phyloP scores from a whole-genome alignment of 1,140 invertebrate genomes.

The Aplysia californica region DNA sequence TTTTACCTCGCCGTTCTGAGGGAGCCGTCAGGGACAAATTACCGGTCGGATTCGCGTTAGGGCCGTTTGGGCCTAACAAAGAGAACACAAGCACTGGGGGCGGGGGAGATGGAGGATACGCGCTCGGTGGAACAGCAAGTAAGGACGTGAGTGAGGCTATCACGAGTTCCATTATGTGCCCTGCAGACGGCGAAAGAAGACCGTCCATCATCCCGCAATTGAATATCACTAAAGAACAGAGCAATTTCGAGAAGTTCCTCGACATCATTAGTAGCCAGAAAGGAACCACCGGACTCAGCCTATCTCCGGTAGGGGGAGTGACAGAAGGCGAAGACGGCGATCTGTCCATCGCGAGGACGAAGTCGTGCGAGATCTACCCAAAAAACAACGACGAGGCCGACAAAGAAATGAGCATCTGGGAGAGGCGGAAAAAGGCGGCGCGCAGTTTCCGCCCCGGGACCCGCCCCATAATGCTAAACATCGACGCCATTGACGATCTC shows the following conservation, averaged over 20 bases:
- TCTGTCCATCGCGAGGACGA: background rate
- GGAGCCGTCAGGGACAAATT: too few species aligned
- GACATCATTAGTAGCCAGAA: conserved; percentile 4
- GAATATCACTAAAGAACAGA: conserved; percentile 18
- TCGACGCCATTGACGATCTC: conserved; percentile 8
- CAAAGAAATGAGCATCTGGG: conserved; percentile 20
- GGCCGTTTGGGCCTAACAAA: too few species aligned
- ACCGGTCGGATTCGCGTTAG: too few species aligned
- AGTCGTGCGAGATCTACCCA: conserved; percentile 10
- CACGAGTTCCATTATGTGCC: too few species aligned
- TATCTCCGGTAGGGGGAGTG: background rate
- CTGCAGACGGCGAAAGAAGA: too few species aligned
- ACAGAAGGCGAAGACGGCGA: background rate
- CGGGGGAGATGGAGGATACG: too few species aligned
- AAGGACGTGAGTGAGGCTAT: too few species aligned
- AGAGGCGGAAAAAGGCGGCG: background rate
- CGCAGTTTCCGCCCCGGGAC: conserved; percentile 6
- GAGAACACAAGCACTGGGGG: too few species aligned
- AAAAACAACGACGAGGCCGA: background rate
- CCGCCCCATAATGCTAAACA: conserved; percentile 14
- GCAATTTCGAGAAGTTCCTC: conserved; percentile 25
- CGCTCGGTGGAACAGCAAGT: too few species aligned
- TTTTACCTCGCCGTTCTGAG: too few species aligned
- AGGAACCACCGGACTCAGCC: background rate
- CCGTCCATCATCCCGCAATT: conserved; percentile 2